A percentile compares a stretch with the other conserved stretches of the same genome.
Conservation (phyloP, 2,888 invertebrate genomes). For the Cheiracanthium punctorium region DNA sequence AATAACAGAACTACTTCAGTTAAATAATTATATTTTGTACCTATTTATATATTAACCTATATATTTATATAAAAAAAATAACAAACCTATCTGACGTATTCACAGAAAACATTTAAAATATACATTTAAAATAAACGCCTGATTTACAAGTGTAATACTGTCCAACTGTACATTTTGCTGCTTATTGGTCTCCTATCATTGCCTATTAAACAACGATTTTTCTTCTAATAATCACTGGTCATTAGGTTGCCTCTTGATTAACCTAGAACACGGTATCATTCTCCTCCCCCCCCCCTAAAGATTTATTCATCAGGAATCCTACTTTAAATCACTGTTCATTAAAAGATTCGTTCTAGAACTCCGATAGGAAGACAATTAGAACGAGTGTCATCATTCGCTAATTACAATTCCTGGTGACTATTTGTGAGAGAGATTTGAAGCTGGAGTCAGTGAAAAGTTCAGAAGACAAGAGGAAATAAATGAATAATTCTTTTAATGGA, state of each 20-base stretch:
- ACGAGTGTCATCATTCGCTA: constrained; percentile 38
- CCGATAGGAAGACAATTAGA: constrained; percentile 16
- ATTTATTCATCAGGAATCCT: constrained; percentile 15
- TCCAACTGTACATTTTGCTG: too few species aligned
- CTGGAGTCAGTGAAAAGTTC: neutral
- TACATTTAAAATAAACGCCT: too few species aligned
- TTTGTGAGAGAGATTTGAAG: neutral
- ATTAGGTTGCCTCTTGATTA: constrained; percentile 28
- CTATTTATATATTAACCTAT: too few species aligned
- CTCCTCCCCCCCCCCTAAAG: neutral
- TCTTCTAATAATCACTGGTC: constrained; percentile 34
- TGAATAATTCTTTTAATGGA: neutral
- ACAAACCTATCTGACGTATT: too few species aligned
- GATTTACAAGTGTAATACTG: too few species aligned
- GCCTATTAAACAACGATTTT: constrained; percentile 36
- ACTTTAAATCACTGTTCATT: constrained; percentile 36
- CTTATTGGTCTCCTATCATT: neutral
- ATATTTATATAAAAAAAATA: too few species aligned
- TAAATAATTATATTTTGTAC: too few species aligned
- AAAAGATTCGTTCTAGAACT: constrained; percentile 24
- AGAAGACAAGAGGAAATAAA: neutral
- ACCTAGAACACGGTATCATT: constrained; percentile 18
- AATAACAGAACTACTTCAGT: too few species aligned
- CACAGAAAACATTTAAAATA: too few species aligned
- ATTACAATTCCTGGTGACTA: constrained; percentile 16